Conservation (phyloP, 1,140 invertebrate genomes). For the Brachionus paranguensis region DNA sequence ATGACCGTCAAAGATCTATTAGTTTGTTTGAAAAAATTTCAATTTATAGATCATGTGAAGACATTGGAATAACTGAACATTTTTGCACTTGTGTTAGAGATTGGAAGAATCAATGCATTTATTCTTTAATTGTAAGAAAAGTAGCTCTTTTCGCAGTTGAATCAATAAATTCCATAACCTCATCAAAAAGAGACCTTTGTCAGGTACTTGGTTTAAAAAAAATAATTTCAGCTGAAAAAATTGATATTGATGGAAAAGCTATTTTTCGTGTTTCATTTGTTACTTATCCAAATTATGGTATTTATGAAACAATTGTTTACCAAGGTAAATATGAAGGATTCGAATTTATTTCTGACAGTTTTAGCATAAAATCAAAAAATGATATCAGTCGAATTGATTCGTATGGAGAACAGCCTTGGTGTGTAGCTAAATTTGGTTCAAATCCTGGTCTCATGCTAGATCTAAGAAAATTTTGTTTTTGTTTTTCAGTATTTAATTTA, state of each 20-base stretch:
- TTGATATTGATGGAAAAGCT: conserved; percentile 61
- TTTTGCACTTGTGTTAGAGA: conserved; percentile 86
- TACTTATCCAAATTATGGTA: conserved; percentile 66
- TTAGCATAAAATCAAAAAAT: conserved; percentile 62
- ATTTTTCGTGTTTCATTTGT: conserved; percentile 71
- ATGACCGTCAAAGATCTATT: background rate
- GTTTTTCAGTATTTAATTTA: background rate
- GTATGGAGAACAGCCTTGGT: conserved; percentile 60
- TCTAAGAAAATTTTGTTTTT: conserved; percentile 24
- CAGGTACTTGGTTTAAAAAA: conserved; percentile 59
- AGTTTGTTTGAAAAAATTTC: conserved; percentile 62
- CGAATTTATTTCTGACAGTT: conserved; percentile 56
- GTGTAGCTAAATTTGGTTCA: background rate
- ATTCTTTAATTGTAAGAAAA: conserved; percentile 52
- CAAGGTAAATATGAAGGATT: conserved; percentile 57
- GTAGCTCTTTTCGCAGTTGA: conserved; percentile 60
- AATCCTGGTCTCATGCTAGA: background rate
- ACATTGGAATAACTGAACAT: conserved; percentile 81
- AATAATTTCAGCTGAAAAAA: conserved; percentile 65
- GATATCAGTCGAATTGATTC: conserved; percentile 80
- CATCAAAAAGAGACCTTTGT: conserved; percentile 62
- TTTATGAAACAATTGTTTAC: conserved; percentile 69
- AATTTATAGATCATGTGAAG: conserved; percentile 68
- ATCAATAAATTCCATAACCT: conserved; percentile 64
- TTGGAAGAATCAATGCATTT: conserved; percentile 57